phyloP scores from a whole-genome alignment of 92 coral and sea anemone genomes.

The Parazoanthus swiftii region DNA sequence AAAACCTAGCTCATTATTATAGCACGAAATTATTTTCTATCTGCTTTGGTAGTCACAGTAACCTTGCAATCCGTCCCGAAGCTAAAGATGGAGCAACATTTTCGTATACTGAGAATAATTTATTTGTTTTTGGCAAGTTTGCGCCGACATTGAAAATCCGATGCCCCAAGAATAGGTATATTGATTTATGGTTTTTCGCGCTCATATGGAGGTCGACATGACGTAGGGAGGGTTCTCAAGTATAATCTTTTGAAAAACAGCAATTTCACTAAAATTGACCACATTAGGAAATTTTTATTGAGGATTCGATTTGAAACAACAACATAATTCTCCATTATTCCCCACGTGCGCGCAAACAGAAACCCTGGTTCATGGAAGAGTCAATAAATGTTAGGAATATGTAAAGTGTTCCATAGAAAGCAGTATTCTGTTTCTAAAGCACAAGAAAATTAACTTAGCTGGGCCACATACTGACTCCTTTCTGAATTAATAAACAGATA shows the following conservation, averaged over 20 bases:
- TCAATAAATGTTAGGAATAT: neutral
- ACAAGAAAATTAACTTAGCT: constrained; percentile 39
- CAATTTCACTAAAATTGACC: constrained; percentile 16
- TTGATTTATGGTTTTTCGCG: constrained; percentile 9
- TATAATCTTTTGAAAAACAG: constrained; percentile 19
- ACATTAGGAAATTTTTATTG: constrained; percentile 13
- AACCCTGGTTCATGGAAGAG: neutral
- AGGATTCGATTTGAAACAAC: constrained; percentile 8
- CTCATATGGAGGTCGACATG: constrained; percentile 17
- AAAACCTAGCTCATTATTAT: neutral
- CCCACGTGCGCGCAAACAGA: neutral
- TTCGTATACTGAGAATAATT: neutral
- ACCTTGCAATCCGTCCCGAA: constrained; percentile 8
- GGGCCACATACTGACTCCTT: constrained; percentile 18
- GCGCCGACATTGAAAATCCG: neutral
- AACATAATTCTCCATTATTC: neutral
- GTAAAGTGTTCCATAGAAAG: neutral
- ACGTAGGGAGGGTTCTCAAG: constrained; percentile 6
- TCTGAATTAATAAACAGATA: constrained; percentile 40
- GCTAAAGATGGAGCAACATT: neutral
- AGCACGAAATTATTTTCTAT: neutral
- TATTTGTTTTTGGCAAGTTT: neutral
- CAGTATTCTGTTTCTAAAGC: constrained; percentile 19
- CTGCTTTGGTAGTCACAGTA: constrained; percentile 25
- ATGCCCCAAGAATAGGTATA: neutral